phyloP scores from a whole-genome alignment of 92 coral and sea anemone genomes.

The Plumapathes pennacea region DNA sequence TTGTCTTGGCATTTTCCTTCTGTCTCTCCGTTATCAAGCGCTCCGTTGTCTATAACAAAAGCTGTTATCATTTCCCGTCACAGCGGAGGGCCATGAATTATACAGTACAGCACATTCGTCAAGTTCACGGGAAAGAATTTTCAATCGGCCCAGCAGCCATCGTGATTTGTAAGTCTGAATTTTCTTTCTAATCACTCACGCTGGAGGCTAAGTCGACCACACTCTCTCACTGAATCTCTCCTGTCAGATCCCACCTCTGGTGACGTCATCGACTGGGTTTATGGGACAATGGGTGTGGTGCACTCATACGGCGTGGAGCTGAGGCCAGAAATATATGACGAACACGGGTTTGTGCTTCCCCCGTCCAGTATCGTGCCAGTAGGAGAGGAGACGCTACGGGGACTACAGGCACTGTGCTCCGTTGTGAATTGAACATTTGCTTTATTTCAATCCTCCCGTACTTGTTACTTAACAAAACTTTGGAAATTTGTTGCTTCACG shows the following conservation, averaged over 20 bases:
- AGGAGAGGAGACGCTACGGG: constrained; percentile 77
- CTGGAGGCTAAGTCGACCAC: no score
- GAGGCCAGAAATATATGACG: constrained; percentile 59
- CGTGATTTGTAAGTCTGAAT: constrained; percentile 82
- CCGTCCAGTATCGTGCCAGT: constrained; percentile 67
- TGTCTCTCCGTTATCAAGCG: no score
- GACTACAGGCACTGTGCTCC: constrained; percentile 59
- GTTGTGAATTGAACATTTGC: background rate
- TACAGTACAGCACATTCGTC: constrained; percentile 45
- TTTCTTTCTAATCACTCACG: no score
- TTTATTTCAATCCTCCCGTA: no score
- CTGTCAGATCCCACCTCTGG: constrained; percentile 89
- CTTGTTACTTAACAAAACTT: no score
- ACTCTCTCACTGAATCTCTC: background rate
- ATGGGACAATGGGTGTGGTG: constrained; percentile 73
- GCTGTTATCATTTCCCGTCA: background rate
- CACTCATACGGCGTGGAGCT: constrained; percentile 97
- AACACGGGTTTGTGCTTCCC: constrained; percentile 70
- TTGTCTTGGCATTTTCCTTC: no score
- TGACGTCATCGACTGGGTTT: constrained; percentile 95
- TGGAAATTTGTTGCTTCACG: no score
- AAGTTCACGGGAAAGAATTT: constrained; percentile 51
- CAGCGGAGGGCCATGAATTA: constrained; percentile 60
- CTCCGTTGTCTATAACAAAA: background rate
- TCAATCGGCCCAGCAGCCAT: constrained; percentile 81